Percentiles rank a stretch among this genome's conserved stretches.
Conservation (phyloP, 1,140 invertebrate genomes). For the Drosophila repletoides region DNA sequence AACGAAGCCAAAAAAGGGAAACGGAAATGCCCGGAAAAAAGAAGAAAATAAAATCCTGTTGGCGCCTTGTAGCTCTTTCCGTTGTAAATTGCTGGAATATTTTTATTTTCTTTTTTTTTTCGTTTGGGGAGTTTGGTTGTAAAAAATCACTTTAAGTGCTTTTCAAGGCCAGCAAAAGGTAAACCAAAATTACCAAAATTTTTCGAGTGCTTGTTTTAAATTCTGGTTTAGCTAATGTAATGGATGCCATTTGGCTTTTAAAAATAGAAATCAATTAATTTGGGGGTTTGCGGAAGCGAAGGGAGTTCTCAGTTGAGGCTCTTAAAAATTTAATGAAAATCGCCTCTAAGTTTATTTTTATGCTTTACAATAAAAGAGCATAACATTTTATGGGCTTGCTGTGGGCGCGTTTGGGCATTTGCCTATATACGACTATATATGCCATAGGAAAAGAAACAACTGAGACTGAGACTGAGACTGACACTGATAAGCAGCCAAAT, state of each 20-base stretch:
- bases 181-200: constrained; percentile 20
- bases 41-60: constrained; percentile 27
- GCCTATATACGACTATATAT: constrained; percentile 11
- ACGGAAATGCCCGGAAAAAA: constrained; percentile 8
- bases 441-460: not conserved
- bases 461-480: constrained; percentile 13
- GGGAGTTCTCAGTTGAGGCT: not conserved
- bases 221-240: constrained; percentile 27
- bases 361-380: constrained; percentile 56
- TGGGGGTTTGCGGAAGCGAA: not conserved
- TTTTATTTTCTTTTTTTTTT: too few species aligned
- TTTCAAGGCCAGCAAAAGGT: constrained; percentile 38
- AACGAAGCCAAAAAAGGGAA: not conserved
- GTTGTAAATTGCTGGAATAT: constrained; percentile 19
- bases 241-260: constrained; percentile 16
- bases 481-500: constrained; percentile 58
- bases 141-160: constrained; percentile 46
- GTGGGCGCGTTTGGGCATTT: constrained; percentile 31
- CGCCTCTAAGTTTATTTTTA: constrained; percentile 61
- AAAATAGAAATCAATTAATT: constrained; percentile 56
- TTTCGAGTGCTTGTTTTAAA: constrained; percentile 17
- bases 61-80: constrained; percentile 19
- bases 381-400: constrained; percentile 49
- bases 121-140: constrained; percentile 16
- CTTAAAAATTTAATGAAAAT: constrained; percentile 63